phyloP scores from a whole-genome alignment of 1,140 invertebrate species.

The Achatina immaculata region DNA sequence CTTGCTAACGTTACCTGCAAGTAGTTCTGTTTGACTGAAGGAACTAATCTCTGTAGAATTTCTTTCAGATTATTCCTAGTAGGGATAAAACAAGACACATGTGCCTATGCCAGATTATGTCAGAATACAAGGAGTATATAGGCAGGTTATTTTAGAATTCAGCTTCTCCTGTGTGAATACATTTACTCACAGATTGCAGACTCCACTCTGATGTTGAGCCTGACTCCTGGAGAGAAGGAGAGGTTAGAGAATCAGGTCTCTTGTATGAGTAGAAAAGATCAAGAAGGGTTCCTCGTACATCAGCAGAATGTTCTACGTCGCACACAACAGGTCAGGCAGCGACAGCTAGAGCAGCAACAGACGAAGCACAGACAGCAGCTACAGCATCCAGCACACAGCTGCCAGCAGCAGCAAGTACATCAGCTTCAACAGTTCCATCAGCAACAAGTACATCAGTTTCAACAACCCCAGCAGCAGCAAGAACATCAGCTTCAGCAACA shows the following conservation, averaged over 20 bases:
- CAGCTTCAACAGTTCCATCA: neutral
- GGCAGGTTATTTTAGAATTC: too few relatives aligned
- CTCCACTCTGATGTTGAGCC: conserved; percentile 29
- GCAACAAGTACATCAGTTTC: neutral
- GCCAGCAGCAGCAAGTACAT: conserved; percentile 11
- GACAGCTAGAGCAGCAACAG: conserved; percentile 26
- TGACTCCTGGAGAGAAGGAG: conserved; percentile 26
- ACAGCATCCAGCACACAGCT: neutral
- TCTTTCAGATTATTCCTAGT: too few relatives aligned
- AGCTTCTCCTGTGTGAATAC: too few relatives aligned
- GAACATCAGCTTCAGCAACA: neutral
- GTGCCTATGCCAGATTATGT: too few relatives aligned
- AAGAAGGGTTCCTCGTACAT: conserved; percentile 20
- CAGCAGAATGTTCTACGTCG: conserved; percentile 33
- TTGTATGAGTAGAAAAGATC: conserved; percentile 27
- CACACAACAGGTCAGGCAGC: conserved; percentile 18
- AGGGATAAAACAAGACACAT: too few relatives aligned
- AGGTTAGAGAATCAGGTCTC: conserved; percentile 24
- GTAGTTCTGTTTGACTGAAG: too few relatives aligned
- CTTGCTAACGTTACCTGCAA: too few relatives aligned
- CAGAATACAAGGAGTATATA: too few relatives aligned
- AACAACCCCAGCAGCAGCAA: neutral
- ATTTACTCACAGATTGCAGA: conserved; percentile 28
- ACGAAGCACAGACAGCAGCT: conserved; percentile 9
- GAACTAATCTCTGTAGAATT: too few relatives aligned